A percentile compares a stretch with the other conserved stretches of the same genome.
phyloP scores from a whole-genome alignment of 35 echinoderm and acorn worm species.

The Chiridota heheva region DNA sequence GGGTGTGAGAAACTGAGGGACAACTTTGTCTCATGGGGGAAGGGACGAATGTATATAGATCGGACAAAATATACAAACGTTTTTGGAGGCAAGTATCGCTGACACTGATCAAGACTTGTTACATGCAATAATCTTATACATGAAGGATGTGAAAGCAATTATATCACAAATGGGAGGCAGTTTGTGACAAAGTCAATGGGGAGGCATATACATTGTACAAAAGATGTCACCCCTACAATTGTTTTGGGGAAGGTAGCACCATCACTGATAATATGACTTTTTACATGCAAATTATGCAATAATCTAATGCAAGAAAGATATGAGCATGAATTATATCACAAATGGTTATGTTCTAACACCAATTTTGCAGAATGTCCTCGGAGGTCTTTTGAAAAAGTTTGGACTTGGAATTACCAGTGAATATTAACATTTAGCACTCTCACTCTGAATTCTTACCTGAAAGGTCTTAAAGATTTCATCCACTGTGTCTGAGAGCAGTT shows the following conservation, averaged over 20 bases:
- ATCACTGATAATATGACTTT: not conserved
- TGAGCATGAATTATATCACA: not conserved
- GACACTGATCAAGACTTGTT: too few relatives aligned
- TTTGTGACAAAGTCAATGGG: too few relatives aligned
- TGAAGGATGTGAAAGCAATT: too few relatives aligned
- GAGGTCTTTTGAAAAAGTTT: not conserved
- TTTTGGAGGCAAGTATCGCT: too few relatives aligned
- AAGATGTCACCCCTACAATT: too few relatives aligned
- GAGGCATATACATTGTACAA: too few relatives aligned
- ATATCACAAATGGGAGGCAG: too few relatives aligned
- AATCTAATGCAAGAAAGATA: not conserved
- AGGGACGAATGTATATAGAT: not conserved
- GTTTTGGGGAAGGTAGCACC: too few relatives aligned
- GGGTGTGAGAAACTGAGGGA: not conserved
- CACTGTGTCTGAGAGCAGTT: conserved; percentile 22
- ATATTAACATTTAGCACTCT: not conserved
- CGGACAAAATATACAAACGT: not conserved
- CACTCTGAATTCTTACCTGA: conserved; percentile 25
- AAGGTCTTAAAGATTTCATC: conserved; percentile 48
- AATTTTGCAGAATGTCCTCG: too few relatives aligned
- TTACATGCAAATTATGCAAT: not conserved
- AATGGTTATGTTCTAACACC: too few relatives aligned
- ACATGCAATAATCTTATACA: too few relatives aligned
- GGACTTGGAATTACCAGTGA: not conserved
- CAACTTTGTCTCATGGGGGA: not conserved